Percentiles rank a stretch among this genome's conserved stretches.
Evolutionary conservation across 2,888 invertebrate genomes (phyloP).

Genomic region (Eristalinus aeneus): DNA sequence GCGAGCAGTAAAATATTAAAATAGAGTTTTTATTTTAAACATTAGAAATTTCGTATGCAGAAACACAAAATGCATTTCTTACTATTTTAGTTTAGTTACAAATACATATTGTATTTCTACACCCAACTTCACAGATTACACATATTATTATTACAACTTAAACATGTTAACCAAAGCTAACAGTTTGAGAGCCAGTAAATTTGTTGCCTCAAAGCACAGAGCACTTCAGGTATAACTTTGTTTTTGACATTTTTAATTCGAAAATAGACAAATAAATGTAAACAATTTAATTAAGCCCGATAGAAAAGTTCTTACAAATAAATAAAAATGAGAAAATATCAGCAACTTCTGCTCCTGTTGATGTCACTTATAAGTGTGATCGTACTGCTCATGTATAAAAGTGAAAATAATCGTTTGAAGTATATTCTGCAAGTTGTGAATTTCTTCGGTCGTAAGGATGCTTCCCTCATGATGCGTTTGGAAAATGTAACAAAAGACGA

Average conservation of each 20-base stretch:
- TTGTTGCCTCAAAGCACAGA: neutral
- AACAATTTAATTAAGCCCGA: constrained; percentile 48
- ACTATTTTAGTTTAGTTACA: too few relatives aligned
- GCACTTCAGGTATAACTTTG: neutral
- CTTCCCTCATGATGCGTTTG: constrained; percentile 76
- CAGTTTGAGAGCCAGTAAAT: neutral
- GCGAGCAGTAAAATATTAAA: too few relatives aligned
- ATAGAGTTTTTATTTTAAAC: too few relatives aligned
- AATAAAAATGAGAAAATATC: constrained; percentile 89
- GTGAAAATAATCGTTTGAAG: constrained; percentile 91
- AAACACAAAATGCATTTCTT: too few relatives aligned
- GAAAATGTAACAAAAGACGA: constrained; percentile 75
- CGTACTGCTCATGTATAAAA: constrained; percentile 90
- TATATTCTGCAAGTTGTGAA: constrained; percentile 93
- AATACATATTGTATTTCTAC: too few relatives aligned
- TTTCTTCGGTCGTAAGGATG: constrained; percentile 86
- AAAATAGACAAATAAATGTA: constrained; percentile 50
- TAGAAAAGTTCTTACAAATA: constrained; percentile 1
- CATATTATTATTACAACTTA: too few relatives aligned
- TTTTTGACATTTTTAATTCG: neutral
- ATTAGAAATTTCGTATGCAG: too few relatives aligned
- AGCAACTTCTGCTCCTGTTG: constrained; percentile 87
- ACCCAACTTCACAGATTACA: too few relatives aligned
- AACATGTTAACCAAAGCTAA: neutral
- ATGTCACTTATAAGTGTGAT: constrained; percentile 87